phyloP scores from a whole-genome alignment of 2,797 vertebrate genomes.

The Erethizon dorsatum region DNA sequence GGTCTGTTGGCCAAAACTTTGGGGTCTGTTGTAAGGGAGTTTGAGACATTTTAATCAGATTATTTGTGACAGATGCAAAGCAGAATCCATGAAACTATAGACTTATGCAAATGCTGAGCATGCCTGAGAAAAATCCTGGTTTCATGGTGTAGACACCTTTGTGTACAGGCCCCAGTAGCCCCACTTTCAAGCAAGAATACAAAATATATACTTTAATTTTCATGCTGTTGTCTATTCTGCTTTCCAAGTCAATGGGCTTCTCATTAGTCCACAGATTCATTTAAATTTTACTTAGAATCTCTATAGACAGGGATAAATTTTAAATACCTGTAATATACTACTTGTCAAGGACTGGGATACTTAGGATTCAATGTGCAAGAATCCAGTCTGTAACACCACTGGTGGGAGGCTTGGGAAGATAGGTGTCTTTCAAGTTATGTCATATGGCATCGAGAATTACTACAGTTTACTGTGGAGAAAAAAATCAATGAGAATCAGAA shows the following conservation, averaged over 20 bases:
- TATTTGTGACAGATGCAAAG: constrained; percentile 33
- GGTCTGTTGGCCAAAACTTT: not conserved
- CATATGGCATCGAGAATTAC: not conserved
- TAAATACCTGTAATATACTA: constrained; percentile 18
- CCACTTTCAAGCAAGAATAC: not conserved
- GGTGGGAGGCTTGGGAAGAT: not conserved
- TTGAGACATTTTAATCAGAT: not conserved
- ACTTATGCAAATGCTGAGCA: not conserved
- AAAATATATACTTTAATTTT: not conserved
- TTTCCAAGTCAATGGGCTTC: constrained; percentile 18
- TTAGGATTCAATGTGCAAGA: constrained; percentile 12
- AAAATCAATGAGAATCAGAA: constrained; percentile 21
- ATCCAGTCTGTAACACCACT: not conserved
- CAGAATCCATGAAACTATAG: not conserved
- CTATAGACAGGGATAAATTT: not conserved
- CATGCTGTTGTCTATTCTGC: not conserved
- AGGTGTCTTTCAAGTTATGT: not conserved
- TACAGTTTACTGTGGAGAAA: constrained; percentile 32
- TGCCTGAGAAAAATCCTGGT: not conserved
- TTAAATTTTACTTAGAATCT: constrained; percentile 51
- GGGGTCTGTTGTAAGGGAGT: not conserved
- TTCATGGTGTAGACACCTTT: not conserved
- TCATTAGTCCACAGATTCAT: not conserved
- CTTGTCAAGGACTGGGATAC: constrained; percentile 6
- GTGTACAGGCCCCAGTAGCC: not conserved